phyloP scores from a whole-genome alignment of 2,797 vertebrate genomes.

The Salarias fasciatus region DNA sequence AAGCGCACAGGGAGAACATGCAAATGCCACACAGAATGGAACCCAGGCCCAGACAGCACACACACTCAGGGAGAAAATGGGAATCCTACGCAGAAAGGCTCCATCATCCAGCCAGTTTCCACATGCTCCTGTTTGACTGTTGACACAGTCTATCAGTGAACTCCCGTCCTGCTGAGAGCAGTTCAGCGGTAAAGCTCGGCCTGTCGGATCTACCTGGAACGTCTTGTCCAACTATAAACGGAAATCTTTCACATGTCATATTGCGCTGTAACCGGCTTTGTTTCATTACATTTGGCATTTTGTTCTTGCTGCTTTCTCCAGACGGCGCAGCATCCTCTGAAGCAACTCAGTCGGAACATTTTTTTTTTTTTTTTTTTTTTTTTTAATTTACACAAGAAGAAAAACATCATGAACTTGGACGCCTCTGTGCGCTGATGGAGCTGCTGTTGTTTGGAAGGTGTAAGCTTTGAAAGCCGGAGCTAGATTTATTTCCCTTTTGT shows the following conservation, averaged over 20 bases:
- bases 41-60: too few species aligned
- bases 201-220: not conserved
- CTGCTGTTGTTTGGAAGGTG: constrained; percentile 19
- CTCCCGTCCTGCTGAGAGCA: too few species aligned
- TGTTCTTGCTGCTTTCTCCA: constrained; percentile 33
- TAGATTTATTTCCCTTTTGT: constrained; percentile 28
- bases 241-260: constrained; percentile 11
- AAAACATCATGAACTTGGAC: constrained; percentile 38
- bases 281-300: constrained; percentile 49
- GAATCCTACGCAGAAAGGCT: too few species aligned
- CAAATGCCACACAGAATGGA: too few species aligned
- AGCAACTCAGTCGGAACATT: constrained; percentile 27
- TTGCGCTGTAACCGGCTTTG: constrained; percentile 23
- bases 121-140: too few species aligned
- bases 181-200: too few species aligned
- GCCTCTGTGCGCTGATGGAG: constrained; percentile 37
- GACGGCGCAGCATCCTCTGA: constrained; percentile 23
- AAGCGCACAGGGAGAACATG: too few species aligned
- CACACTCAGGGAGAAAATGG: too few species aligned
- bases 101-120: too few species aligned
- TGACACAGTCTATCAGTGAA: too few species aligned
- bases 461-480: constrained; percentile 36
- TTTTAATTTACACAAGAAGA: not conserved
- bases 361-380: too few species aligned
- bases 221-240: constrained; percentile 13